A percentile compares a stretch with the other conserved stretches of the same genome.
These are phyloP conservation scores for Gryon sp. DNA, from an alignment of 1,140 invertebrate genomes.

Conservation along the genomic window DNA sequence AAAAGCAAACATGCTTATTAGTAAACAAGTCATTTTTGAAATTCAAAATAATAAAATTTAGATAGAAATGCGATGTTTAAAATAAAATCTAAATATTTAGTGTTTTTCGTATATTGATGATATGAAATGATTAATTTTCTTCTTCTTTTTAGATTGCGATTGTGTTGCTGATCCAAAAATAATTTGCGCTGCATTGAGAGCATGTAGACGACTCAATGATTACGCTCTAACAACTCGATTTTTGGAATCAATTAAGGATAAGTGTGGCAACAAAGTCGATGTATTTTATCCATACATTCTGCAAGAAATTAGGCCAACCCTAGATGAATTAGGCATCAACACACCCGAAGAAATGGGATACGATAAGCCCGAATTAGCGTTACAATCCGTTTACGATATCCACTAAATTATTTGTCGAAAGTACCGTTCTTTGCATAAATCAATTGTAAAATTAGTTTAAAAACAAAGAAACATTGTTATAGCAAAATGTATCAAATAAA, in stretches of 20 bases:
- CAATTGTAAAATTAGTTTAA: slow-evolving; percentile 26
- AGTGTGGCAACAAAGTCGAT: slow-evolving; percentile 89
- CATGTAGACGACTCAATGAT: slow-evolving; percentile 96
- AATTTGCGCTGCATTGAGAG: slow-evolving; percentile 93
- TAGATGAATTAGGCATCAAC: slow-evolving; percentile 95
- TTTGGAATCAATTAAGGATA: slow-evolving; percentile 94
- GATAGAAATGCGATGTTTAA: too few species aligned
- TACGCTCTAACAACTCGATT: slow-evolving; percentile 95
- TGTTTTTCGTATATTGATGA: too few species aligned
- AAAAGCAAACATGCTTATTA: too few species aligned
- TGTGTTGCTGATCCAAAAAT: slow-evolving; percentile 97
- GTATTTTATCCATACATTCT: slow-evolving; percentile 95
- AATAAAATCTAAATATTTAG: too few species aligned
- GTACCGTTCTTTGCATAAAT: not conserved
- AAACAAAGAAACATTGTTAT: too few species aligned
- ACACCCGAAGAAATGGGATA: slow-evolving; percentile 98
- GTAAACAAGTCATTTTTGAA: too few species aligned
- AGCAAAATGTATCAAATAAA: slow-evolving; percentile 34
- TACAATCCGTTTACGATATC: slow-evolving; percentile 87
- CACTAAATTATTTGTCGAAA: slow-evolving; percentile 67
- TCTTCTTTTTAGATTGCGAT: slow-evolving; percentile 87
- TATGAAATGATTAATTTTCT: slow-evolving; percentile 1
- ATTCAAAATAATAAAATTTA: too few species aligned
- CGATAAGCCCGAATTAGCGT: slow-evolving; percentile 96
- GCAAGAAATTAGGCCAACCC: slow-evolving; percentile 94